Evolutionary conservation across 2,888 invertebrate genomes (phyloP).

Genomic region (Pterostichus niger): DNA sequence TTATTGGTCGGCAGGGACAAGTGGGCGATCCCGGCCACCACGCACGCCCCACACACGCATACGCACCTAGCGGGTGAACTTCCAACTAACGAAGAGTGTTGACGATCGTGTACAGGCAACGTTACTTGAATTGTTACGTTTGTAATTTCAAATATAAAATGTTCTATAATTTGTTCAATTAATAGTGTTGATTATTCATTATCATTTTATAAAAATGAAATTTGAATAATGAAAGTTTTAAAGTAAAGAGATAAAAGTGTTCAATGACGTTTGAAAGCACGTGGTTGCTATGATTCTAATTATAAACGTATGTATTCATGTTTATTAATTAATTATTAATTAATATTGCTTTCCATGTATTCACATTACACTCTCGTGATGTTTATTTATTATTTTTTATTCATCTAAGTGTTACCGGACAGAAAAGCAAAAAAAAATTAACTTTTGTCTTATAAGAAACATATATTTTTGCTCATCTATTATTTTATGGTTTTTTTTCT

Average conservation of each 20-base stretch:
- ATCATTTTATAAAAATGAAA: slow-evolving; percentile 3
- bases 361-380: not conserved
- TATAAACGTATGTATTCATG: slow-evolving; percentile 41
- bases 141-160: slow-evolving; percentile 46
- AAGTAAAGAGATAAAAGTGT: slow-evolving; percentile 17
- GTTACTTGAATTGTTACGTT: slow-evolving; percentile 48
- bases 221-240: slow-evolving; percentile 12
- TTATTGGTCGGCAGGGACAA: slow-evolving; percentile 71
- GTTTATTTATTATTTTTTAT: not conserved
- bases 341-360: not conserved
- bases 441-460: no score
- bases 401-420: no score
- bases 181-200: slow-evolving; percentile 40
- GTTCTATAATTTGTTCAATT: slow-evolving; percentile 38
- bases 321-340: slow-evolving; percentile 43
- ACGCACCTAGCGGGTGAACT: slow-evolving; percentile 52
- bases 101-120: slow-evolving; percentile 38
- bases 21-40: not conserved
- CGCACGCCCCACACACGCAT: slow-evolving; percentile 46
- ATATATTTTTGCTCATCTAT: no score
- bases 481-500: no score
- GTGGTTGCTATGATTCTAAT: slow-evolving; percentile 12
- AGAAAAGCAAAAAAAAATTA: not conserved
- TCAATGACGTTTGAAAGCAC: slow-evolving; percentile 5
- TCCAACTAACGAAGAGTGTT: slow-evolving; percentile 55